Evolutionary conservation across 2,888 invertebrate species (phyloP).

Genomic region (Elysia crispata): DNA sequence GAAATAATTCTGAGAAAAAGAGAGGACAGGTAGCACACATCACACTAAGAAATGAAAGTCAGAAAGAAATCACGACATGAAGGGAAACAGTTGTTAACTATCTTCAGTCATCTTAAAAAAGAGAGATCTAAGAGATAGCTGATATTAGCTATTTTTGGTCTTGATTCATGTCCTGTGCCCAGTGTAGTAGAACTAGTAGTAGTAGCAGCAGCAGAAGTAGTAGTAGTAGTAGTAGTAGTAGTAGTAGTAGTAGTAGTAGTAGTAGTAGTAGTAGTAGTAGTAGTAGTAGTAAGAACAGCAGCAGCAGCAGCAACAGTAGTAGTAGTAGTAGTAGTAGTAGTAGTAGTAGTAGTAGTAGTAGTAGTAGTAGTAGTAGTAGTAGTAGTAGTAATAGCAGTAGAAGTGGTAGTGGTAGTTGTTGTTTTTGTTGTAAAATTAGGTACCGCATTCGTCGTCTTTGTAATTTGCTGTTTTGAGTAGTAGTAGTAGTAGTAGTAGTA

Average conservation of each 20-base stretch:
- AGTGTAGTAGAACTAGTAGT: not conserved
- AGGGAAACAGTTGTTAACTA: no score
- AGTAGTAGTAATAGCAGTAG: slow-evolving; percentile 12
- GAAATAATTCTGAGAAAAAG: no score
- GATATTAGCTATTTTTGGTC: no score
- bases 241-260: slow-evolving; percentile 32
- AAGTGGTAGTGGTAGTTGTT: slow-evolving; percentile 11
- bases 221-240: slow-evolving; percentile 23
- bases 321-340: slow-evolving; percentile 11
- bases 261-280: slow-evolving; percentile 30
- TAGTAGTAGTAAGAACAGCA: slow-evolving; percentile 16
- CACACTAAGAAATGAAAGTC: no score
- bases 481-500: no score
- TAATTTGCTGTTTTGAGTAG: not conserved
- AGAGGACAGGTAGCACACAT: no score
- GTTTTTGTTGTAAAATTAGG: not conserved
- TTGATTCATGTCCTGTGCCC: no score
- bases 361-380: slow-evolving; percentile 13
- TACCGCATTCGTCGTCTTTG: not conserved
- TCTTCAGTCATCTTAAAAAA: no score
- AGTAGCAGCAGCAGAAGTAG: slow-evolving; percentile 2
- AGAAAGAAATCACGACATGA: no score
- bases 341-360: slow-evolving; percentile 24
- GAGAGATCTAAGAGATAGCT: no score
- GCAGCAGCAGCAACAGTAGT: not conserved